These are phyloP conservation scores for Delia radicum DNA, from an alignment of 1,140 invertebrate genomes.

Conservation along the genomic window DNA sequence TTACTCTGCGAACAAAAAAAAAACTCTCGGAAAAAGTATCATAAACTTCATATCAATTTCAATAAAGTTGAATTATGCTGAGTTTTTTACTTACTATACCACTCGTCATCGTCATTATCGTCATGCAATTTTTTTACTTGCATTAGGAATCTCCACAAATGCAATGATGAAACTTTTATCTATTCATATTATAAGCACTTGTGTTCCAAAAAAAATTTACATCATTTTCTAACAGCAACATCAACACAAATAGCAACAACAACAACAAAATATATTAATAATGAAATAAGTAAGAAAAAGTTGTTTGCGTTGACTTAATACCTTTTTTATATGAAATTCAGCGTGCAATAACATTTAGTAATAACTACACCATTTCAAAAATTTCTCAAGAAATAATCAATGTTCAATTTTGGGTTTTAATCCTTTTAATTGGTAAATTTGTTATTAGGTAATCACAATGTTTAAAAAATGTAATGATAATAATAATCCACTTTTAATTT, in stretches of 20 bases:
- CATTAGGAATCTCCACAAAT: not conserved
- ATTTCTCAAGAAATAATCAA: too few species aligned
- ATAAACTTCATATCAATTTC: not conserved
- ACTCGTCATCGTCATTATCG: not conserved
- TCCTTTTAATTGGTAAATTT: too few species aligned
- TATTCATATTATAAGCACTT: not conserved
- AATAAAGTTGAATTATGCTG: not conserved
- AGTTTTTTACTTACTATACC: not conserved
- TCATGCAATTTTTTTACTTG: too few species aligned
- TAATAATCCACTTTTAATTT: too few species aligned
- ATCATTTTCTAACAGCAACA: not conserved
- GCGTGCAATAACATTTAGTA: not conserved
- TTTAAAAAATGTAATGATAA: too few species aligned
- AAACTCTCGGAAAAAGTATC: not conserved
- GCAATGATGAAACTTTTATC: not conserved
- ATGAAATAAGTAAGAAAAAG: slow-evolving; percentile 1
- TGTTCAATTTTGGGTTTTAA: too few species aligned
- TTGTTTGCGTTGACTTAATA: not conserved
- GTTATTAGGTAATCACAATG: too few species aligned
- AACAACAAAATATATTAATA: not conserved
- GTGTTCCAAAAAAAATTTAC: not conserved
- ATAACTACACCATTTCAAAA: not conserved
- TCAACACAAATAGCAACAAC: not conserved
- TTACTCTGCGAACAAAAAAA: not conserved
- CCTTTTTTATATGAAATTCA: not conserved